phyloP scores from a whole-genome alignment of 92 coral and sea anemone species.

The Montipora capitata region DNA sequence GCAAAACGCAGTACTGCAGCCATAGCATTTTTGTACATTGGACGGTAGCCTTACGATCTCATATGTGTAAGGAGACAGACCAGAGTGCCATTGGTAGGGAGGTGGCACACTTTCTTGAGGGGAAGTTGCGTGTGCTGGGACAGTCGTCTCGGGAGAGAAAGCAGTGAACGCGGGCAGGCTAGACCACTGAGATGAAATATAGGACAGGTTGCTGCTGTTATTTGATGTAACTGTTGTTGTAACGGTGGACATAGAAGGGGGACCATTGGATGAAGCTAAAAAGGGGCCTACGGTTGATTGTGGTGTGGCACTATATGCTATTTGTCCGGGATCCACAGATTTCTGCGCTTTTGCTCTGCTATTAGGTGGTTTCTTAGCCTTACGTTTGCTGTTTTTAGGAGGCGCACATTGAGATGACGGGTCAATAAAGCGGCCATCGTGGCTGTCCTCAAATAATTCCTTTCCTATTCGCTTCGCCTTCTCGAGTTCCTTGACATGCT shows the following conservation, averaged over 20 bases:
- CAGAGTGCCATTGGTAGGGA: constrained; percentile 39
- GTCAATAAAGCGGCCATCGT: neutral
- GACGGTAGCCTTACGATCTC: constrained; percentile 8
- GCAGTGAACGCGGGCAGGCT: neutral
- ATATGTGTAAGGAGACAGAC: constrained; percentile 59
- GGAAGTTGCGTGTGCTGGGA: neutral
- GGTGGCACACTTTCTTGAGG: neutral
- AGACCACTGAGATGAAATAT: neutral
- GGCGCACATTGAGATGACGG: neutral
- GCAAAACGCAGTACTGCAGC: constrained; percentile 36
- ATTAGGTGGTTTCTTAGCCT: neutral
- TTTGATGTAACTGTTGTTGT: neutral
- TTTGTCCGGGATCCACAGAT: neutral
- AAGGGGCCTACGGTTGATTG: neutral
- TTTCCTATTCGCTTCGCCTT: neutral
- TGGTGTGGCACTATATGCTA: neutral
- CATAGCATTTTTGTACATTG: constrained; percentile 40
- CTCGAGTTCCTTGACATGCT: neutral
- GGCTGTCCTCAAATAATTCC: neutral
- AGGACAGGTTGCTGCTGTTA: neutral
- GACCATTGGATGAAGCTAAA: constrained; percentile 8
- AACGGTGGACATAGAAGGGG: neutral
- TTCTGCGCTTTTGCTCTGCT: neutral
- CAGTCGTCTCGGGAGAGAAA: neutral
- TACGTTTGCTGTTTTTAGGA: neutral